Conservation (phyloP, 2,797 vertebrate genomes). For the Kryptopterus vitreolus region DNA sequence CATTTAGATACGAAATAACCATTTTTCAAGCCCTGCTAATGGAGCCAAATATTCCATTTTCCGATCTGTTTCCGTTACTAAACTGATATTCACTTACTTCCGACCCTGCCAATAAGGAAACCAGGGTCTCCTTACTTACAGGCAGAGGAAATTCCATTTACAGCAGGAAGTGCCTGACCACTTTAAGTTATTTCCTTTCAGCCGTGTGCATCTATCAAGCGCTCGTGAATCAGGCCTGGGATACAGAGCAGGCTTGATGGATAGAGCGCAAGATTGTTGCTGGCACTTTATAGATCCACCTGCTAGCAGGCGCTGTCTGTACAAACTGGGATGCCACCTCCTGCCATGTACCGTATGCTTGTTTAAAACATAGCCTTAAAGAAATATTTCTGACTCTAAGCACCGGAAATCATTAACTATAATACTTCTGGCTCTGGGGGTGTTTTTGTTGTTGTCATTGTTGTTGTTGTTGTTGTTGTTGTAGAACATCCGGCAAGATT, state of each 20-base stretch:
- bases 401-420: conserved; percentile 1
- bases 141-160: conserved; percentile 43
- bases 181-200: conserved; percentile 48
- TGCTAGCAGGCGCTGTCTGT: conserved; percentile 28
- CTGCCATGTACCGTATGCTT: conserved; percentile 23
- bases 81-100: conserved; percentile 1
- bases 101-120: conserved; percentile 1
- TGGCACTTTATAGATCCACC: conserved; percentile 41
- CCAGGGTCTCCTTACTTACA: conserved; percentile 31
- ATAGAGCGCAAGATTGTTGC: conserved; percentile 27
- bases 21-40: conserved; percentile 24
- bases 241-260: conserved; percentile 35
- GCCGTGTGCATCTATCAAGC: conserved; percentile 36
- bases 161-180: conserved; percentile 44
- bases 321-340: conserved; percentile 18
- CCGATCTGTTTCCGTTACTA: conserved; percentile 34
- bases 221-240: conserved; percentile 17
- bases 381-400: conserved; percentile 5
- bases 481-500: neutral
- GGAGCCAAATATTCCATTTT: conserved; percentile 46
- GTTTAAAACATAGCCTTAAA: conserved; percentile 23
- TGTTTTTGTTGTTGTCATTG: conserved; percentile 7
- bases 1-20: neutral
- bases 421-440: neutral
- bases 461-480: too few species aligned